Evolutionary conservation across 2,888 invertebrate species (phyloP).

Genomic region (Chesias legatella): DNA sequence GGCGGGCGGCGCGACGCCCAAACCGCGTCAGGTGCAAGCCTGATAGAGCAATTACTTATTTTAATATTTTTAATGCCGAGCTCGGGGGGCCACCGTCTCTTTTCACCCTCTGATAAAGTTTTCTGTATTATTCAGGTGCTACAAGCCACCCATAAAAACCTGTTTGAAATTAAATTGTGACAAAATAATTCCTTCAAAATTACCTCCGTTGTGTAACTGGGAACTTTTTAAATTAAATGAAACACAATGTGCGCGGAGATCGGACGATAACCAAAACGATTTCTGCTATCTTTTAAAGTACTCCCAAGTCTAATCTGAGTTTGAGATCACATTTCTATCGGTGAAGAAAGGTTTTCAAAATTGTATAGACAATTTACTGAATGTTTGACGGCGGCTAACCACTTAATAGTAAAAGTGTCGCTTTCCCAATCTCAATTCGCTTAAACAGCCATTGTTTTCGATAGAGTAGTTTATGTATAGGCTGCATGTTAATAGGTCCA

Average conservation of each 20-base stretch:
- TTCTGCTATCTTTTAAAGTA: constrained; percentile 8
- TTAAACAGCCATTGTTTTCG: too few relatives aligned
- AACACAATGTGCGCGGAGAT: constrained; percentile 20
- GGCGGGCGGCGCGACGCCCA: constrained; percentile 31
- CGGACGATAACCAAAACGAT: constrained; percentile 15
- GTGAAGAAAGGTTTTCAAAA: constrained; percentile 14
- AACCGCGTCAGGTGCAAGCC: constrained; percentile 64
- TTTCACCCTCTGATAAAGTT: constrained; percentile 50
- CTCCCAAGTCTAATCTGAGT: constrained; percentile 15
- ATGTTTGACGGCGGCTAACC: constrained; percentile 7
- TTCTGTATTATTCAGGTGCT: constrained; percentile 47
- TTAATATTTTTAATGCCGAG: constrained; percentile 69
- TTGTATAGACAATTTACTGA: constrained; percentile 11
- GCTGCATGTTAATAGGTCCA: constrained; percentile 32
- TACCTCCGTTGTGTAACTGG: constrained; percentile 18
- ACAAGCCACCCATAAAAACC: constrained; percentile 29
- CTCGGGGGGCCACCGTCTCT: constrained; percentile 44
- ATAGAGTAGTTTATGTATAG: not conserved
- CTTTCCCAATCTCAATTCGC: constrained; percentile 2
- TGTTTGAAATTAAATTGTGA: constrained; percentile 28
- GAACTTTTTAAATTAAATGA: constrained; percentile 27
- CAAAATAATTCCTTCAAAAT: constrained; percentile 28
- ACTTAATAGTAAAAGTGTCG: constrained; percentile 4
- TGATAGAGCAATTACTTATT: constrained; percentile 74
- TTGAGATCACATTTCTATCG: constrained; percentile 21